Percentiles rank a stretch among this genome's conserved stretches.
Evolutionary conservation across 2,888 invertebrate species (phyloP).

Genomic region (Drosophila cognata): DNA sequence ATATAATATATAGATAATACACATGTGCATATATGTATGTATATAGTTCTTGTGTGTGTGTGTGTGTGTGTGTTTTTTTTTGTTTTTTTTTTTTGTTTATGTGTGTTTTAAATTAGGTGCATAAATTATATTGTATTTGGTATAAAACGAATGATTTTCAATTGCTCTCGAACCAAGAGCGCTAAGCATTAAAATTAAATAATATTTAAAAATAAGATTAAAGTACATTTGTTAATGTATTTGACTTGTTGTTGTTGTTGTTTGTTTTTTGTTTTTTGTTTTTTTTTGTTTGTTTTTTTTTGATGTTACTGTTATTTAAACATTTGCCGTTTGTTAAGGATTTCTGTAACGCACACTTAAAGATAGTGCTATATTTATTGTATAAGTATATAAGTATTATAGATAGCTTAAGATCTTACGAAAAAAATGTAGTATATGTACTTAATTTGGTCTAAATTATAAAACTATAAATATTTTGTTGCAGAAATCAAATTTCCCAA

Average conservation of each 20-base stretch:
- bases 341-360: slow-evolving; percentile 39
- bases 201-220: slow-evolving; percentile 49
- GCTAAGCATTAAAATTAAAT: slow-evolving; percentile 73
- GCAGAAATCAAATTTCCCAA: slow-evolving; percentile 65
- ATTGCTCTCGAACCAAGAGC: slow-evolving; percentile 59
- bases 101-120: slow-evolving; percentile 58
- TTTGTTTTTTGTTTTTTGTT: slow-evolving; percentile 5
- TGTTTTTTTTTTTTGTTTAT: slow-evolving; percentile 33
- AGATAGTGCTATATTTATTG: slow-evolving; percentile 26
- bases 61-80: slow-evolving; percentile 21
- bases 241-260: slow-evolving; percentile 66
- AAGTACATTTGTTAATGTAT: slow-evolving; percentile 60
- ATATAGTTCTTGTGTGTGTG: slow-evolving; percentile 34
- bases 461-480: slow-evolving; percentile 45
- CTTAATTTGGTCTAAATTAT: slow-evolving; percentile 60
- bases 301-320: slow-evolving; percentile 2
- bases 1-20: slow-evolving; percentile 69
- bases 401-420: slow-evolving; percentile 24
- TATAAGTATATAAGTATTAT: slow-evolving; percentile 21
- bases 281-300: not conserved
- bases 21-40: slow-evolving; percentile 50
- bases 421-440: slow-evolving; percentile 51
- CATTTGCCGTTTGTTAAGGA: slow-evolving; percentile 36
- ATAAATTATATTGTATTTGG: slow-evolving; percentile 76
- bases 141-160: slow-evolving; percentile 72